These are phyloP conservation scores for Synanthedon vespiformis DNA, from an alignment of 2,888 invertebrate genomes.

Conservation along the genomic window DNA sequence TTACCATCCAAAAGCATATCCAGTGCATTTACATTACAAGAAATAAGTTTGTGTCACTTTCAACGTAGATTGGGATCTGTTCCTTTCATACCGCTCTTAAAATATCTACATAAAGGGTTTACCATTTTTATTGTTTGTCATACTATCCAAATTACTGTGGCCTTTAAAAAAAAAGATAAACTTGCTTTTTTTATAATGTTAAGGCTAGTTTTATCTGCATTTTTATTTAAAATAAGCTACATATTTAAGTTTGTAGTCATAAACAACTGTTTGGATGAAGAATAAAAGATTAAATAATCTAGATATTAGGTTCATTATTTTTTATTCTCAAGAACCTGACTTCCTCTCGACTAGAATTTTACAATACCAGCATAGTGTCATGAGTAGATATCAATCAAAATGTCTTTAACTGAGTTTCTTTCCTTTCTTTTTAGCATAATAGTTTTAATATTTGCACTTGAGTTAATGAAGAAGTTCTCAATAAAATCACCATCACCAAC, in stretches of 20 bases:
- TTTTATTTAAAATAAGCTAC: conserved; percentile 39
- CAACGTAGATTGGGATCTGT: conserved; percentile 49
- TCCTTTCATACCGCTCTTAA: conserved; percentile 38
- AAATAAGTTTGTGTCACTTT: conserved; percentile 2
- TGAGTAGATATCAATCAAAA: no score
- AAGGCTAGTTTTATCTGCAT: conserved; percentile 50
- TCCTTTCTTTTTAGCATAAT: no score
- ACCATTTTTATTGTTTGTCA: conserved; percentile 49
- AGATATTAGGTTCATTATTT: no score
- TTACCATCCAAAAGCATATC: not conserved
- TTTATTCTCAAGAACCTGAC: no score
- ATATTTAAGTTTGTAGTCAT: conserved; percentile 27
- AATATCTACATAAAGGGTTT: conserved; percentile 44
- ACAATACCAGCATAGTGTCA: no score
- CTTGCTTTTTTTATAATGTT: conserved; percentile 57
- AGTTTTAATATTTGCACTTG: no score
- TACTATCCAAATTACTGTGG: conserved; percentile 65
- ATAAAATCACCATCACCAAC: not conserved
- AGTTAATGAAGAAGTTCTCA: no score
- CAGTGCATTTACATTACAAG: not conserved
- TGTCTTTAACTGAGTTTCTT: no score
- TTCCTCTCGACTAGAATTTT: no score
- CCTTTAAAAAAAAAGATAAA: conserved; percentile 54
- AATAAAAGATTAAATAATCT: conserved; percentile 1
- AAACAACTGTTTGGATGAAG: conserved; percentile 18